Evolutionary conservation across 2,797 vertebrate species (phyloP).

Genomic region (Dallia pectoralis): DNA sequence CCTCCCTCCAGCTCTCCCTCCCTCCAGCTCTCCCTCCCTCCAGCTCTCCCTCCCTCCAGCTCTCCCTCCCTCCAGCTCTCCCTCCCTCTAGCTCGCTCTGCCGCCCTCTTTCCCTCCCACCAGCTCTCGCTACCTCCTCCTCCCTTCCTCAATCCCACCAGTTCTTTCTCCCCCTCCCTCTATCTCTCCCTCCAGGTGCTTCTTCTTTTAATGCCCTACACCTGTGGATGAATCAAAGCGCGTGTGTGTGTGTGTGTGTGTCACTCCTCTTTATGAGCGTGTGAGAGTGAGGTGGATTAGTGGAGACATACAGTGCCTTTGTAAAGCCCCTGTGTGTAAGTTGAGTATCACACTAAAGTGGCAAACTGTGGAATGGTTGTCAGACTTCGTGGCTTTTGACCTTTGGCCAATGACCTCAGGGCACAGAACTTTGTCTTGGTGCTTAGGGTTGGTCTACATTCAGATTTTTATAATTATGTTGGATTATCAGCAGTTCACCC

Average conservation of each 20-base stretch:
- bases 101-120: too few relatives aligned
- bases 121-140: not conserved
- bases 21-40: not conserved
- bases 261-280: not conserved
- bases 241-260: not conserved
- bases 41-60: not conserved
- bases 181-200: conserved; percentile 6
- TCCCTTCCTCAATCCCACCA: too few relatives aligned
- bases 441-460: not conserved
- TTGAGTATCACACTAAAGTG: not conserved
- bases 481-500: too few relatives aligned
- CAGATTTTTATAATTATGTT: too few relatives aligned
- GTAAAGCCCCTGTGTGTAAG: not conserved
- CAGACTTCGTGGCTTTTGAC: conserved; percentile 7
- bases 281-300: not conserved
- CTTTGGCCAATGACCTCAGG: conserved; percentile 4
- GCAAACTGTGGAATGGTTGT: conserved; percentile 4
- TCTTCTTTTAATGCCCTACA: not conserved
- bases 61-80: too few relatives aligned
- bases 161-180: too few relatives aligned
- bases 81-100: not conserved
- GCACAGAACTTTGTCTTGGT: not conserved
- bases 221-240: not conserved
- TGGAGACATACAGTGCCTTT: not conserved
- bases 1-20: not conserved